Evolutionary conservation across 2,888 invertebrate species (phyloP), one percentile per base, ranked within the genome.

Genomic region (Cataglyphis livida): DNA sequence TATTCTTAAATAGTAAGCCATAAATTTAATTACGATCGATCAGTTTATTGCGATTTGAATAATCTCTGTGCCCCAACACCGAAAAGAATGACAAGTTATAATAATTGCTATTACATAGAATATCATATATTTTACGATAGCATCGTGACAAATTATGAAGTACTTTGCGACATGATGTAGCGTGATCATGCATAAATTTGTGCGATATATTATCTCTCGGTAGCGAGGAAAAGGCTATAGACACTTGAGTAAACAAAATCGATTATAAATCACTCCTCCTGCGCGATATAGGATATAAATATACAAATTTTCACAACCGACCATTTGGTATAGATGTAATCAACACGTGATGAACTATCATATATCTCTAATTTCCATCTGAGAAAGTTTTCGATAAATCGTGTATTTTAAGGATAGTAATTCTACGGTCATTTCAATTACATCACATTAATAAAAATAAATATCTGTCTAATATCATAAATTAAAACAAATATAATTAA

Each of bases 121-220:
- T 79, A 59, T 59, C 59, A 44, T 61, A 61, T 79, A 61, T 70
- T 79, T 59, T 70, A 44, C 44, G 70, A 79, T 70, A 28, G 44
- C 70, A 70, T 68, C 70, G 70, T 70, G 78, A 79, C 78, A 61
- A 79, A 79, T 79, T 79, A 59, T 59, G 44, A 59, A 81, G 62
- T 81, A 44, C 65, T 70, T 76, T 65, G 71, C 61, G 48, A n/a
- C 51, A 64, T 61, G 73, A 61, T 51, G 54, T 61, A 62, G 82
- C 84, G 84, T 84, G 84, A 83, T 78, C 84, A 54, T 71, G 84
- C 84, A 84, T 84, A 84, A 82, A 84, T 83, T 84, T 78, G 12
- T n/a, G 18, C 73, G 76, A 78, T 48, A 65, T 73, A 82, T 83
- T 83, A 83, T 84, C 78, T 84, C 48, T 35, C 51, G 41, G 10